Percentiles rank a stretch among this genome's conserved stretches.
Evolutionary conservation across 2,888 invertebrate species (phyloP).

Genomic region (Drosophila tanythrix): DNA sequence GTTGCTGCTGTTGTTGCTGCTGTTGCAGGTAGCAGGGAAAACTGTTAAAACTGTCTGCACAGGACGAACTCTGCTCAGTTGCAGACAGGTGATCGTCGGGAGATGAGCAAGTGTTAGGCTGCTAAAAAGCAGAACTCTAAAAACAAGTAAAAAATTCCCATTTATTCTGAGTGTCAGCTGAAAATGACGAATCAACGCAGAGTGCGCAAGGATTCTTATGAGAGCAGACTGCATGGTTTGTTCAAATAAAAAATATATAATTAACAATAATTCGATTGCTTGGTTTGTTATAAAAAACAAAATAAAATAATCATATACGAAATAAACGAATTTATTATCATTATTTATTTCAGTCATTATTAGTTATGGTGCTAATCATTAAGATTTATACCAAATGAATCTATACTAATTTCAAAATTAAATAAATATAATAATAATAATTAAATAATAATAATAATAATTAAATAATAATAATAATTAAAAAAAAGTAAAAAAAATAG

Average conservation of each 20-base stretch:
- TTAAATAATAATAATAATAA: not conserved
- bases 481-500: not conserved
- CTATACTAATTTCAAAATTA: not conserved
- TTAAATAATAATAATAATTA: not conserved
- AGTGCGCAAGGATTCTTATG: constrained; percentile 74
- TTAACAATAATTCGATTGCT: too few species aligned
- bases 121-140: not conserved
- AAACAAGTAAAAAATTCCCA: not conserved
- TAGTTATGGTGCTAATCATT: not conserved
- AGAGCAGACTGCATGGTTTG: constrained; percentile 69
- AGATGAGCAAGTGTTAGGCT: constrained; percentile 55
- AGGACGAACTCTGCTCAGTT: constrained; percentile 63
- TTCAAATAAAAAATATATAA: constrained; percentile 1
- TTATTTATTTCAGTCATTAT: not conserved
- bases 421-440: too few species aligned
- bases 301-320: not conserved
- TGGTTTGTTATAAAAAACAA: not conserved
- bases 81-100: constrained; percentile 80
- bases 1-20: constrained; percentile 20
- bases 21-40: constrained; percentile 40
- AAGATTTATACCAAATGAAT: not conserved
- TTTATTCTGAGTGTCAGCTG: not conserved
- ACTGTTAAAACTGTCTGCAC: constrained; percentile 61
- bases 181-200: constrained; percentile 78
- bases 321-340: not conserved